Base-by-base conservation (phyloP, 2,797 vertebrate species). In the Ctenosaura bakeri region DNA sequence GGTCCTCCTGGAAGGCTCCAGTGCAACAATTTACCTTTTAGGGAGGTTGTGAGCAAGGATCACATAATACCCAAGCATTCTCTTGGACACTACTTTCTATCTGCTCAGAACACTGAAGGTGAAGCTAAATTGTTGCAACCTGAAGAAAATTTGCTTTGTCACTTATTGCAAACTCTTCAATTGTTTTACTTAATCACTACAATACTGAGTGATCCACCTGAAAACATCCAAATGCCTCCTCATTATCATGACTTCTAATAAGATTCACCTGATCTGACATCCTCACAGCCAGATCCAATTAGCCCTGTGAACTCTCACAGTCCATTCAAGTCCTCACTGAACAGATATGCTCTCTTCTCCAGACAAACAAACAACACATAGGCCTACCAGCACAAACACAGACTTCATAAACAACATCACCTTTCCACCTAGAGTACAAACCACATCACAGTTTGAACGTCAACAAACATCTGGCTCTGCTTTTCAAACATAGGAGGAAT, bases 211-310 rank as follows among this genome's bases (percentile, higher is more conserved):
- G 35, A 35, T 13, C 80, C 50, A 90, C 71, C 79, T 83, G 87
- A 87, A 78, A 87, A 90, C 73, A 83, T 69, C 62, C 50, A 90
- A 90, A 78, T 78, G 73, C 29, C 74, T 84, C 38, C 29, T 90
- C 59, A 83, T 90, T 90, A 87, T 81, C 80, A 77, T n/a, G 69
- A 87, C 62, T 87, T 90, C 86, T 90, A 87, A 83, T 83, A 87
- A n/a, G 46, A 77, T 87, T 69, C 80, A 69, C 85, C 80, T 90
- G 85, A 56, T 83, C 46, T 8, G 59, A 77, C 86, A 86, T 87
- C n/a, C 62, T 90, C 62, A 18, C 80, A 87, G 80, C 80, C 46
- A 77, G 86, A 69, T 83, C 90, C 86, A 90, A 88, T 90, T 90
- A 90, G 88, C 73, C 73, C 62, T 5, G 50, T 90, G 90, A 90